phyloP scores from a whole-genome alignment of 1,140 invertebrate genomes.

The Drosophila grimshawi region DNA sequence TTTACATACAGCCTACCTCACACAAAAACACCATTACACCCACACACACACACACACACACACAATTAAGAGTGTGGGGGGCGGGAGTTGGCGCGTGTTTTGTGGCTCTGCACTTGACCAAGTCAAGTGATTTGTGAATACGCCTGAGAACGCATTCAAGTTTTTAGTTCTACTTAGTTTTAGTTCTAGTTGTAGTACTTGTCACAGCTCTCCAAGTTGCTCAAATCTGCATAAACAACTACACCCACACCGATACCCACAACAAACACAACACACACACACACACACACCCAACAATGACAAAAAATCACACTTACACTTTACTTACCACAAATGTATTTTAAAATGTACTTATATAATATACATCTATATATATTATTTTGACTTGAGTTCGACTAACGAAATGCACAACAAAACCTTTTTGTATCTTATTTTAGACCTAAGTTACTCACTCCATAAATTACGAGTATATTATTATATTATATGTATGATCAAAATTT shows the following conservation, averaged over 20 bases:
- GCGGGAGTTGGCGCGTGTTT: constrained; percentile 28
- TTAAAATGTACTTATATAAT: constrained; percentile 48
- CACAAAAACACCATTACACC: constrained; percentile 39
- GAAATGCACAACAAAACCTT: constrained; percentile 37
- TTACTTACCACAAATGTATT: constrained; percentile 57
- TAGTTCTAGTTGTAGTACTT: constrained; percentile 50
- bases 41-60: constrained; percentile 18
- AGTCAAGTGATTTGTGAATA: constrained; percentile 66
- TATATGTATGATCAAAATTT: constrained; percentile 34
- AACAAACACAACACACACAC: constrained; percentile 31
- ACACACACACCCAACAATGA: not conserved
- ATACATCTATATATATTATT: constrained; percentile 20
- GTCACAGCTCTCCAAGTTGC: constrained; percentile 73
- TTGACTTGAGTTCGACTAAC: constrained; percentile 52
- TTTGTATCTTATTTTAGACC: constrained; percentile 43
- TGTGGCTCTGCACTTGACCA: constrained; percentile 72
- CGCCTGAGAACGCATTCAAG: constrained; percentile 53
- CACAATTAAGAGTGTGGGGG: constrained; percentile 6
- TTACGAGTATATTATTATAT: constrained; percentile 11
- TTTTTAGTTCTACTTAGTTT: constrained; percentile 68
- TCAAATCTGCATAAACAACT: constrained; percentile 65
- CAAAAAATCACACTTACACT: constrained; percentile 4
- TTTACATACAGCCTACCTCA: constrained; percentile 63
- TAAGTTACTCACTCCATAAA: constrained; percentile 36
- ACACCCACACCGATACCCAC: constrained; percentile 29